These are phyloP conservation scores for Nibea coibor DNA, from an alignment of 2,113 vertebrate genomes.

Conservation along the genomic window DNA sequence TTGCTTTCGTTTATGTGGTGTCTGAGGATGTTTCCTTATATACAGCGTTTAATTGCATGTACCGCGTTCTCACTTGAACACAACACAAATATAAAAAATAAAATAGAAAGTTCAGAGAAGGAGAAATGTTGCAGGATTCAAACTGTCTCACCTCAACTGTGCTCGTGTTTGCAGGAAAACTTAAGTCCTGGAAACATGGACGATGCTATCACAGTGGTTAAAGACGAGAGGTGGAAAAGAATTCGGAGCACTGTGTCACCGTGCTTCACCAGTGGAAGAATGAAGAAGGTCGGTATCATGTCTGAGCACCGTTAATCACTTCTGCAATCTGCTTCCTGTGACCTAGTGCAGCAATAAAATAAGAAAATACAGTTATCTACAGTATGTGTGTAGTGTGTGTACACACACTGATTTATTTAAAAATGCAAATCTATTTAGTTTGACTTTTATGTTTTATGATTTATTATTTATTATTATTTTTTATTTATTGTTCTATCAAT, in stretches of 20 bases:
- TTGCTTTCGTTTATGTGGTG: no score
- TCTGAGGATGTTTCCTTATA: no score
- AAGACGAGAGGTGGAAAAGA: slow-evolving; percentile 84
- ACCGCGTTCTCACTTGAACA: no score
- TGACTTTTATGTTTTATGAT: no score
- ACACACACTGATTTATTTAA: background rate
- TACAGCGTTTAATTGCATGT: no score
- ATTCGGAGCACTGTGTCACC: slow-evolving; percentile 82
- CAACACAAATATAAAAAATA: no score
- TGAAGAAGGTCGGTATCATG: slow-evolving; percentile 77
- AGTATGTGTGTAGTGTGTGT: background rate
- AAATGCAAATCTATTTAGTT: no score
- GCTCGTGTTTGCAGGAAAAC: slow-evolving; percentile 40
- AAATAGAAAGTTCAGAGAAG: background rate
- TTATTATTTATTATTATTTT: no score
- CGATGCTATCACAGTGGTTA: slow-evolving; percentile 70
- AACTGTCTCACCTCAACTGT: background rate
- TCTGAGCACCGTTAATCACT: background rate
- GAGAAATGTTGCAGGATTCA: background rate
- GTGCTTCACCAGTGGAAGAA: slow-evolving; percentile 83
- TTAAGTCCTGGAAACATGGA: slow-evolving; percentile 30
- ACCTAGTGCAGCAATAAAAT: background rate
- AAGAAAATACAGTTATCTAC: no score
- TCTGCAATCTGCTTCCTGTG: background rate
- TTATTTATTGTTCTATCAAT: no score